phyloP scores from a whole-genome alignment of 2,888 invertebrate species.

The Nomada flava region DNA sequence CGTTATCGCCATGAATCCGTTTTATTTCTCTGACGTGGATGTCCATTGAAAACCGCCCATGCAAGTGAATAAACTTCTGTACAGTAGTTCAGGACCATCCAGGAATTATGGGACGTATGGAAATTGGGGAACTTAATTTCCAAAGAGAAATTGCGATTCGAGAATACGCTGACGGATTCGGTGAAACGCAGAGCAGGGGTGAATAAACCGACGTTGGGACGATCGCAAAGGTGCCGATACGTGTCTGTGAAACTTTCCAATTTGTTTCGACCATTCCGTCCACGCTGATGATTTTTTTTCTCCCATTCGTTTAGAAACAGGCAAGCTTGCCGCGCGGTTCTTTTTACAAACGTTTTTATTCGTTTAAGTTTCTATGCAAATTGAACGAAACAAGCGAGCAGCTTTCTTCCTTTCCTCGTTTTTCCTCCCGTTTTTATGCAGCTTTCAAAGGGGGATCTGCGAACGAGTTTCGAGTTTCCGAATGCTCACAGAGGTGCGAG shows the following conservation, averaged over 20 bases:
- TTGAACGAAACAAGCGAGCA: slow-evolving; percentile 5
- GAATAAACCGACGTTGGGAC: background rate
- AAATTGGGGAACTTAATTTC: slow-evolving; percentile 36
- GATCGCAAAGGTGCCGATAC: slow-evolving; percentile 37
- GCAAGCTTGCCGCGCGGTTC: background rate
- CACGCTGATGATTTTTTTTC: background rate
- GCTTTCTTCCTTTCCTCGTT: background rate
- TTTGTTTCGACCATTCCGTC: slow-evolving; percentile 48
- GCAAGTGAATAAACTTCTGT: slow-evolving; percentile 13
- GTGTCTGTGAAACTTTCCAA: slow-evolving; percentile 46
- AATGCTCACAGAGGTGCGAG: background rate
- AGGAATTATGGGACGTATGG: slow-evolving; percentile 37
- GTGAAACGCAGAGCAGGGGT: background rate
- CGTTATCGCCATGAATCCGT: slow-evolving; percentile 5
- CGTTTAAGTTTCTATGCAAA: background rate
- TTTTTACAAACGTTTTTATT: background rate
- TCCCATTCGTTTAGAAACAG: too few species aligned
- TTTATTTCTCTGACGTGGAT: slow-evolving; percentile 22
- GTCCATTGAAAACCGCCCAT: slow-evolving; percentile 8
- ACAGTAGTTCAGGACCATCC: background rate
- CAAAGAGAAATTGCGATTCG: slow-evolving; percentile 30
- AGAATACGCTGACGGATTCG: slow-evolving; percentile 4
- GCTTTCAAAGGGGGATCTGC: background rate
- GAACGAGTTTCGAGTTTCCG: background rate
- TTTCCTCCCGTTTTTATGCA: too few species aligned